Evolutionary conservation across 2,888 invertebrate species (phyloP).

Genomic region (Cephus rjabovi): DNA sequence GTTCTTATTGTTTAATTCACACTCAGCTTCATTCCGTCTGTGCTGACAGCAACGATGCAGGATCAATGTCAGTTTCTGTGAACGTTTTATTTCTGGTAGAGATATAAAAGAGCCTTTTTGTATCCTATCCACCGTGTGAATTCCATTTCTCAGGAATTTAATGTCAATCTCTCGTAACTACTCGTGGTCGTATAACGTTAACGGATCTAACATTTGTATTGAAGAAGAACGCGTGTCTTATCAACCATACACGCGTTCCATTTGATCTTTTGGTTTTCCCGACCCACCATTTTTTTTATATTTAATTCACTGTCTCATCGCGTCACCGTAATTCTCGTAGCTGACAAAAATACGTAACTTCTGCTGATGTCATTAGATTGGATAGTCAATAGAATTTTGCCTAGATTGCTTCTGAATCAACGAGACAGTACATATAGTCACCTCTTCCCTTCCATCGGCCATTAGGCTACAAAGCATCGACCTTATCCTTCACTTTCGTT

Average conservation of each 20-base stretch:
- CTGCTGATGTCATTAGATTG: background rate
- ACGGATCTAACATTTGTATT: background rate
- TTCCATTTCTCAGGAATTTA: background rate
- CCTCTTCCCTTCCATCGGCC: background rate
- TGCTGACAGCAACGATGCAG: background rate
- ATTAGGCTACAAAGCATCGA: background rate
- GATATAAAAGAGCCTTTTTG: background rate
- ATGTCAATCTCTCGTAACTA: background rate
- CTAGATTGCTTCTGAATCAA: background rate
- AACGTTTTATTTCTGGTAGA: background rate
- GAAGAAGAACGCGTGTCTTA: background rate
- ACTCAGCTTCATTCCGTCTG: background rate
- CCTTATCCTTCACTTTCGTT: background rate
- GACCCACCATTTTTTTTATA: background rate
- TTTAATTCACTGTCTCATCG: background rate
- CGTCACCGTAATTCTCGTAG: background rate
- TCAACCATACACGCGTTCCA: background rate
- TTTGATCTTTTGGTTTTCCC: no score
- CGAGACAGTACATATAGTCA: background rate
- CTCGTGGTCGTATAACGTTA: background rate
- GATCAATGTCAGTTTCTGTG: background rate
- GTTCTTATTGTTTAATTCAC: background rate
- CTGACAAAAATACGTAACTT: background rate
- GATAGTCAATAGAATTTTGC: background rate
- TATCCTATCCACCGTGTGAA: background rate